Percentiles rank a stretch among this genome's conserved stretches.
These are phyloP conservation scores for Rhagonycha fulva DNA, from an alignment of 2,888 invertebrate genomes.

Conservation along the genomic window DNA sequence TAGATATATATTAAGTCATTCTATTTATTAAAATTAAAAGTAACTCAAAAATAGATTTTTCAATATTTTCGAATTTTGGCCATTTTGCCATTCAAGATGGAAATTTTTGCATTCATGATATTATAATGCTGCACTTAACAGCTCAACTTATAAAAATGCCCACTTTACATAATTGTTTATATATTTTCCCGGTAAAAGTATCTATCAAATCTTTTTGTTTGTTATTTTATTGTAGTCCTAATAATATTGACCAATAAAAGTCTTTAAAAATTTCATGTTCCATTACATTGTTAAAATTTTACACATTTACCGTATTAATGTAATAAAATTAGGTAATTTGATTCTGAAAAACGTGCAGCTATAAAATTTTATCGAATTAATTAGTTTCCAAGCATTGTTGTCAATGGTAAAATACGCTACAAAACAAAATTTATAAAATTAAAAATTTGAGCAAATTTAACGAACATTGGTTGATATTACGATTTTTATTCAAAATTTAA, in stretches of 20 bases:
- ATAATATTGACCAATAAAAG: neutral
- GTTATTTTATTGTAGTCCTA: neutral
- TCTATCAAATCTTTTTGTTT: neutral
- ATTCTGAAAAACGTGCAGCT: neutral
- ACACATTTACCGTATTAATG: neutral
- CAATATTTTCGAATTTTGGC: no score
- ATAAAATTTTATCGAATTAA: neutral
- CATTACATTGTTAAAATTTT: neutral
- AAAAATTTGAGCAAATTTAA: slow-evolving; percentile 7
- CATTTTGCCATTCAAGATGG: no score
- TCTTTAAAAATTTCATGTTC: neutral
- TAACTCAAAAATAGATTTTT: no score
- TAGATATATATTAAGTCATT: no score
- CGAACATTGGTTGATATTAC: neutral
- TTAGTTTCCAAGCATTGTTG: neutral
- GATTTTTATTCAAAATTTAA: neutral
- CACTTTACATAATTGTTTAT: no score
- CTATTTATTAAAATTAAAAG: no score
- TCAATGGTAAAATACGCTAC: neutral
- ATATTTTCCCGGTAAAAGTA: neutral
- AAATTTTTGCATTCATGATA: no score
- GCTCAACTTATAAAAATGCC: no score
- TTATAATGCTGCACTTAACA: no score
- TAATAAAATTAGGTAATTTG: neutral
- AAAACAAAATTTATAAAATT: neutral